phyloP scores from a whole-genome alignment of 2,888 invertebrate species.

The Drosophila macrospina region DNA sequence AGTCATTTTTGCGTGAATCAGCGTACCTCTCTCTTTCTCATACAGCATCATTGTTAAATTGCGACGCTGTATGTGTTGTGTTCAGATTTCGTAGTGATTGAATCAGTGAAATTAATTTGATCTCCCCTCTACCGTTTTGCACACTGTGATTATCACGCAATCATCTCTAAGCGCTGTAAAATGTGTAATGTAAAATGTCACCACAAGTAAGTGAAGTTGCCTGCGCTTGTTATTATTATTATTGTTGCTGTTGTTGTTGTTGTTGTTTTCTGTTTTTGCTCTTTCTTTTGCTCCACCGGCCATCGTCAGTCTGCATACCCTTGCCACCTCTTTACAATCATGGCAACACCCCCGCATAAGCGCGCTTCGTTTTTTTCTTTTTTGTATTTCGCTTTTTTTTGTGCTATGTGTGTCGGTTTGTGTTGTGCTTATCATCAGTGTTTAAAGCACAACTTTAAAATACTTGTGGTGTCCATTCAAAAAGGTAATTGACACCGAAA shows the following conservation, averaged over 20 bases:
- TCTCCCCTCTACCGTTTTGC: not conserved
- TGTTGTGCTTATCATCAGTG: constrained; percentile 42
- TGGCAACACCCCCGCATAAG: constrained; percentile 13
- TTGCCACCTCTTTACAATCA: constrained; percentile 16
- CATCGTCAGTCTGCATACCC: not conserved
- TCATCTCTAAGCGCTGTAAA: constrained; percentile 26
- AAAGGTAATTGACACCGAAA: constrained; percentile 63
- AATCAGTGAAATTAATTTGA: constrained; percentile 3
- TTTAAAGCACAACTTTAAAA: constrained; percentile 61
- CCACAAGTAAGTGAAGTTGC: constrained; percentile 12
- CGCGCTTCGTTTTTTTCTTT: constrained; percentile 4
- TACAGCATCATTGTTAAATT: constrained; percentile 13
- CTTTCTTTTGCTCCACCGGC: not conserved
- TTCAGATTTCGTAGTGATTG: constrained; percentile 5
- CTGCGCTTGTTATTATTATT: too few relatives aligned
- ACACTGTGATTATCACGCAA: constrained; percentile 27
- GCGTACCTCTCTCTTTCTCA: constrained; percentile 21
- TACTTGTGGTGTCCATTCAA: constrained; percentile 50
- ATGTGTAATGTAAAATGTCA: not conserved
- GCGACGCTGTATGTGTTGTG: constrained; percentile 1
- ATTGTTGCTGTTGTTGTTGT: not conserved
- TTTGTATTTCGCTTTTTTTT: too few relatives aligned
- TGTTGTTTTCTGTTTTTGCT: not conserved
- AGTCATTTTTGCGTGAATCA: constrained; percentile 23
- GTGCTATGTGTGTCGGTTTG: not conserved